phyloP scores from a whole-genome alignment of 2,888 invertebrate genomes.

The Agrochola circellaris region DNA sequence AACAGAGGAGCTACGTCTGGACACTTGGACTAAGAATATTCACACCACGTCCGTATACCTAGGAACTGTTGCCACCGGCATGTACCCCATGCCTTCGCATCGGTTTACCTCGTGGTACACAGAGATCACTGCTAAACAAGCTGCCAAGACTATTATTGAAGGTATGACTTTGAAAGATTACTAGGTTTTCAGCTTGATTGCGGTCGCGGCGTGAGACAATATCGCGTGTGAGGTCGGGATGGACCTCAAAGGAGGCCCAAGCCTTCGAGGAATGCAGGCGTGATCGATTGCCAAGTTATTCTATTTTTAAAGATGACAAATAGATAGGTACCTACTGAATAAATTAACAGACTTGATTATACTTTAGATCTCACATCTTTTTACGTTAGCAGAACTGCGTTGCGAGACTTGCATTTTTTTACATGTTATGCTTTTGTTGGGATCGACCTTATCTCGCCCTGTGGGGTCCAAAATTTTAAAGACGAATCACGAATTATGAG shows the following conservation, averaged over 20 bases:
- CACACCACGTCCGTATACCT: slow-evolving; percentile 85
- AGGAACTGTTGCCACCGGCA: slow-evolving; percentile 82
- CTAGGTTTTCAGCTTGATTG: not conserved
- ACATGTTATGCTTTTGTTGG: no score
- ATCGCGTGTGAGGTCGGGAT: not conserved
- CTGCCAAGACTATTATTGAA: slow-evolving; percentile 85
- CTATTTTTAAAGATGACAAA: no score
- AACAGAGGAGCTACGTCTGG: slow-evolving; percentile 84
- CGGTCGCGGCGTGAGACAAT: not conserved
- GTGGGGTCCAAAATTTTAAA: not conserved
- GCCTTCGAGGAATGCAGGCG: not conserved
- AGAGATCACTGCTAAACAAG: slow-evolving; percentile 82
- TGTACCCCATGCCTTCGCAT: slow-evolving; percentile 83
- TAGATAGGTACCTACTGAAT: no score
- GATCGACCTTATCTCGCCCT: no score
- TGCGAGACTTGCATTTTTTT: no score
- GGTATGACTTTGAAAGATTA: slow-evolving; percentile 70
- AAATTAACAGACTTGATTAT: no score
- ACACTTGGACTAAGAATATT: slow-evolving; percentile 86
- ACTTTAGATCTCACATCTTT: no score
- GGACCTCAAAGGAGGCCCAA: not conserved
- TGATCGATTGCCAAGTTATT: no score
- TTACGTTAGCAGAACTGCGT: no score
- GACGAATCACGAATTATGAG: no score
- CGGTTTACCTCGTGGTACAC: slow-evolving; percentile 84